These are phyloP conservation scores for Conger conger DNA, from an alignment of 2,113 vertebrate species.

Conservation along the genomic window DNA sequence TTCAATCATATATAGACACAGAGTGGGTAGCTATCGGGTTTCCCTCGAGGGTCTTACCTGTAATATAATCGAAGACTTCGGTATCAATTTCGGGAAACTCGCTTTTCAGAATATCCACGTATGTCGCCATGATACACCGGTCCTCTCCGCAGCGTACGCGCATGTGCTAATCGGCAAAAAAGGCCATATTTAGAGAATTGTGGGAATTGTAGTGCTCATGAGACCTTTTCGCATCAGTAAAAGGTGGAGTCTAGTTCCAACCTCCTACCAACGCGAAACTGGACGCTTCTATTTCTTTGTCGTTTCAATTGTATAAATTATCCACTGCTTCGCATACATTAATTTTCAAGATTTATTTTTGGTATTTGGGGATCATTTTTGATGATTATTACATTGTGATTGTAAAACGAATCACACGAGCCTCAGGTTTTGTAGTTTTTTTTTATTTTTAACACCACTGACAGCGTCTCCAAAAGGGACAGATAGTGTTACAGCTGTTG, in stretches of 20 bases:
- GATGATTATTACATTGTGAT: background rate
- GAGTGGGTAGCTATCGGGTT: background rate
- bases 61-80: constrained; percentile 91
- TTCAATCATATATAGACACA: background rate
- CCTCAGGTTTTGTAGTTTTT: constrained; percentile 7
- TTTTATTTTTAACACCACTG: background rate
- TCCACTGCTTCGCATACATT: background rate
- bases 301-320: background rate
- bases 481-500: background rate
- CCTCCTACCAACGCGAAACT: too few relatives aligned
- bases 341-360: background rate
- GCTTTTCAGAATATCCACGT: constrained; percentile 88
- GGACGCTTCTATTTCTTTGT: background rate
- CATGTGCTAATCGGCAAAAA: constrained; percentile 51
- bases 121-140: constrained; percentile 86
- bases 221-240: background rate
- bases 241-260: background rate
- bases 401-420: background rate
- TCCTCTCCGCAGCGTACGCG: constrained; percentile 46
- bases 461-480: background rate
- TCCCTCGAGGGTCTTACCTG: constrained; percentile 64
- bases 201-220: constrained; percentile 50
- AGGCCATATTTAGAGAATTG: constrained; percentile 19
- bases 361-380: background rate
- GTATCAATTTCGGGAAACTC: constrained; percentile 93